Percentiles rank a stretch among this genome's conserved stretches.
These are phyloP conservation scores for Microtus richardsoni DNA, from an alignment of 2,113 vertebrate species.

Conservation along the genomic window DNA sequence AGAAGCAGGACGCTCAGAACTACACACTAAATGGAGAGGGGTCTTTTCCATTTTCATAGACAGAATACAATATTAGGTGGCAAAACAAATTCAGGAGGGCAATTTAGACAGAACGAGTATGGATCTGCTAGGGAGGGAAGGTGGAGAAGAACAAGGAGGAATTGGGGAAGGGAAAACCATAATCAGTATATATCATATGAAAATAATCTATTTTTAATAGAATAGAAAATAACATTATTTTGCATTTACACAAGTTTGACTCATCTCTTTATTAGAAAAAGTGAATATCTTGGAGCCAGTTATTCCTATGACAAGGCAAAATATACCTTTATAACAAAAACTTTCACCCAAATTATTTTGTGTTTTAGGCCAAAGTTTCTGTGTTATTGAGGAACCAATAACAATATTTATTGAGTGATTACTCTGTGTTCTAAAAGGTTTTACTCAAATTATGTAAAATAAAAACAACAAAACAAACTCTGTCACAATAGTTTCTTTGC, in stretches of 20 bases:
- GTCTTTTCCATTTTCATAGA: neutral
- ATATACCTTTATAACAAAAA: neutral
- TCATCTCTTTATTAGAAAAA: neutral
- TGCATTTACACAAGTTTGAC: neutral
- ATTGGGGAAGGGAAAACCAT: too few relatives aligned
- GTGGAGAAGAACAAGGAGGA: neutral
- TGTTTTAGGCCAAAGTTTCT: neutral
- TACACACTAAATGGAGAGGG: neutral
- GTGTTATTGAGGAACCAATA: neutral
- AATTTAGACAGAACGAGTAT: neutral
- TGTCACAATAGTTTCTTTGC: neutral
- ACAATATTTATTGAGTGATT: conserved; percentile 37
- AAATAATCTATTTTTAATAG: neutral
- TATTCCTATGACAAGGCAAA: neutral
- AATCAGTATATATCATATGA: neutral
- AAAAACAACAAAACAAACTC: conserved; percentile 41
- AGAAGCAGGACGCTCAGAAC: neutral
- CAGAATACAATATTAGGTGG: neutral
- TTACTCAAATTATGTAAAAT: neutral
- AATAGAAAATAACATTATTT: neutral
- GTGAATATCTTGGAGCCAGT: neutral
- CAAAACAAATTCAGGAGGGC: neutral
- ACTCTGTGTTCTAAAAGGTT: conserved; percentile 1
- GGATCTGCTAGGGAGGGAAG: neutral
- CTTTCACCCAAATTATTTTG: neutral